phyloP scores from a whole-genome alignment of 2,797 vertebrate species.

The Pangasius djambal region DNA sequence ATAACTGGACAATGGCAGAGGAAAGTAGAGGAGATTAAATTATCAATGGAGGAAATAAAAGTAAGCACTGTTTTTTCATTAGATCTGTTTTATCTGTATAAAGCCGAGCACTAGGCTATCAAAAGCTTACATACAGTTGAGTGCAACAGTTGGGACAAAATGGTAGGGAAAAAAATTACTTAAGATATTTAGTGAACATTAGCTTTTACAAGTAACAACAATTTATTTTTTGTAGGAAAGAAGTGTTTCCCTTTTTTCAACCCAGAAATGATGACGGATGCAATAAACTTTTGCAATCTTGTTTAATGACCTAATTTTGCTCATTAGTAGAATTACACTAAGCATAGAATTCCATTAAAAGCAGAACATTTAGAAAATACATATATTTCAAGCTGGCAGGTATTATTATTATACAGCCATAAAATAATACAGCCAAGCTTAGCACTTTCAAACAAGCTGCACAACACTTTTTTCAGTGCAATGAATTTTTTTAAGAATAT shows the following conservation, averaged over 20 bases:
- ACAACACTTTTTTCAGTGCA: not conserved
- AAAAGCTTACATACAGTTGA: not conserved
- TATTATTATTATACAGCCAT: too few species aligned
- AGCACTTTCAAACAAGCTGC: not conserved
- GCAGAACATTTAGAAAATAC: not conserved
- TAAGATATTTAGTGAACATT: not conserved
- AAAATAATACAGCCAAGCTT: not conserved
- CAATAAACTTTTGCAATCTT: not conserved
- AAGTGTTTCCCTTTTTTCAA: not conserved
- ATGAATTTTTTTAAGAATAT: not conserved
- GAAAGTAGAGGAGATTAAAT: slow-evolving; percentile 71
- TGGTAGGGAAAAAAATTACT: not conserved
- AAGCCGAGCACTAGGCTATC: not conserved
- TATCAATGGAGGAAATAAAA: slow-evolving; percentile 63
- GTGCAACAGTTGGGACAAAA: not conserved
- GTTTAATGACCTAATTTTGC: not conserved
- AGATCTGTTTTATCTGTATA: not conserved
- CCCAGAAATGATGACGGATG: not conserved
- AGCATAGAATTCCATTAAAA: not conserved
- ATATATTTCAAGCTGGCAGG: not conserved
- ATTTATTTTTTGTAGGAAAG: not conserved
- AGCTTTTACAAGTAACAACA: not conserved
- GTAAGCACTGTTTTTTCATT: slow-evolving; percentile 52
- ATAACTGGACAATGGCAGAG: slow-evolving; percentile 66
- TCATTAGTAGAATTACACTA: not conserved